phyloP scores from a whole-genome alignment of 1,140 invertebrate genomes.

The Holotrichia oblita region DNA sequence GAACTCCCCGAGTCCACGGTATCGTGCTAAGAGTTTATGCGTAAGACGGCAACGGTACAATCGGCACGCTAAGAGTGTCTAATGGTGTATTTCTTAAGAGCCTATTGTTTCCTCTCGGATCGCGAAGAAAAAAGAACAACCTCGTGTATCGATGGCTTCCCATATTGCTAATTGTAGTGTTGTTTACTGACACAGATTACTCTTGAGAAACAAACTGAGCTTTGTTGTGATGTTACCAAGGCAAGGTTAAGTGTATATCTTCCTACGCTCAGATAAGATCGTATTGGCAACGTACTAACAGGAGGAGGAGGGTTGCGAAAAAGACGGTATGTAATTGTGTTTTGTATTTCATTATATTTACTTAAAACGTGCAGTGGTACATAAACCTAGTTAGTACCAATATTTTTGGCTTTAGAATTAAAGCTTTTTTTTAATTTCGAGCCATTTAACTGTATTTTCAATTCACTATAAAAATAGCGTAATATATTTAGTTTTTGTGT shows the following conservation, averaged over 20 bases:
- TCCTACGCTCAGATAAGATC: slow-evolving; percentile 1
- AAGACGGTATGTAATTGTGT: background rate
- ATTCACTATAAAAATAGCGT: too few species aligned
- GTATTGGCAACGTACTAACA: too few species aligned
- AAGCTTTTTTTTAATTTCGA: too few species aligned
- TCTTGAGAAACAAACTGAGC: background rate
- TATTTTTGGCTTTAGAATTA: too few species aligned
- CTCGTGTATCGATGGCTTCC: slow-evolving; percentile 21
- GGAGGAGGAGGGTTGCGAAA: background rate
- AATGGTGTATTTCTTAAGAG: slow-evolving; percentile 20
- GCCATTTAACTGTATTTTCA: too few species aligned
- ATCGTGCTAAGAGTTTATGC: slow-evolving; percentile 6
- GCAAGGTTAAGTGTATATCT: slow-evolving; percentile 13
- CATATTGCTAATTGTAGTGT: slow-evolving; percentile 32
- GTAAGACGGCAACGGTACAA: slow-evolving; percentile 22
- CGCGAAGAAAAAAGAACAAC: background rate
- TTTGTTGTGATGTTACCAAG: background rate
- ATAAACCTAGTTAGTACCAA: too few species aligned
- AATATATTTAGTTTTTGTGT: too few species aligned
- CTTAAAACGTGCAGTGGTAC: too few species aligned
- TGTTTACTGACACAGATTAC: slow-evolving; percentile 35
- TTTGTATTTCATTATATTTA: too few species aligned
- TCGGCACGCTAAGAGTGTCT: background rate
- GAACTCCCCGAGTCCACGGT: background rate
- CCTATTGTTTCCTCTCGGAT: background rate